Percentiles rank a stretch among this genome's conserved stretches.
These are phyloP conservation scores for Ophion obscuratus DNA, from an alignment of 2,888 invertebrate species.

Conservation along the genomic window DNA sequence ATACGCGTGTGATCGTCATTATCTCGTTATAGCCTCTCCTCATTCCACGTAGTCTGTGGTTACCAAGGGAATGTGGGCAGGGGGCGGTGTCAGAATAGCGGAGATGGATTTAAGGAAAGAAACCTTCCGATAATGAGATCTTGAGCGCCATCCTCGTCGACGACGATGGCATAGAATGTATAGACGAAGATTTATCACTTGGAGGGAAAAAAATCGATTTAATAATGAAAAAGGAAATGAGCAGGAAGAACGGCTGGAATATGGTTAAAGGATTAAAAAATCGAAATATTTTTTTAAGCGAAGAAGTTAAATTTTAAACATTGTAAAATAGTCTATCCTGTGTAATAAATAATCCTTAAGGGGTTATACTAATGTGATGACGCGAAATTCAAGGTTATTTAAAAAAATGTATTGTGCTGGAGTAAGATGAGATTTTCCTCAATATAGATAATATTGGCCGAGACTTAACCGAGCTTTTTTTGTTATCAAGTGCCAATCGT, in stretches of 20 bases:
- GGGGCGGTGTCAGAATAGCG: too few relatives aligned
- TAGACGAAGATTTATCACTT: slow-evolving; percentile 1
- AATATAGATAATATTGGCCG: too few relatives aligned
- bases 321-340: not conserved
- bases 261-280: too few relatives aligned
- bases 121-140: slow-evolving; percentile 19
- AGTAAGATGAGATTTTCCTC: too few relatives aligned
- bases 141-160: not conserved
- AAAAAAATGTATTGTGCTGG: not conserved
- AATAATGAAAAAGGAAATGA: not conserved
- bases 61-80: not conserved
- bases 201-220: not conserved
- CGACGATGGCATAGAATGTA: not conserved
- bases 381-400: too few relatives aligned
- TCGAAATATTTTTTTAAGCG: too few relatives aligned
- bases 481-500: too few relatives aligned
- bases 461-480: too few relatives aligned
- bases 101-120: not conserved
- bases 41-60: not conserved
- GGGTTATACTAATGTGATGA: too few relatives aligned
- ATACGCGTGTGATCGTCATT: slow-evolving; percentile 31
- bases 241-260: too few relatives aligned
- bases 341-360: too few relatives aligned
- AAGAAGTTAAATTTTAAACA: not conserved
- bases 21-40: slow-evolving; percentile 1